Base-by-base conservation (phyloP, 2,113 vertebrate species). In the Eptesicus fuscus region DNA sequence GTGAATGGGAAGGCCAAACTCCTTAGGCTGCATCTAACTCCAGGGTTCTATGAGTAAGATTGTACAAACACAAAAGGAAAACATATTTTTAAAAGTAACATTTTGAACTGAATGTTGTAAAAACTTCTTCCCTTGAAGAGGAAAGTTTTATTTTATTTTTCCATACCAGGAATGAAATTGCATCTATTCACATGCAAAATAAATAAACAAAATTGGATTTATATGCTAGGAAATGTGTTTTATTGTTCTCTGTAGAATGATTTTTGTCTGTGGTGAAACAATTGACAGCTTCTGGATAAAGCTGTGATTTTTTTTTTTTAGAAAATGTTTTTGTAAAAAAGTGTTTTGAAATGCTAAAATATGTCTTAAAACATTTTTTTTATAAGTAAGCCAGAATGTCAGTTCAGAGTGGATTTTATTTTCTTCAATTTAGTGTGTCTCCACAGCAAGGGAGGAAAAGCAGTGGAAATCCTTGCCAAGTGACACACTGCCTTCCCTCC, bases 391-490 rank as follows among this genome's bases (percentile, higher is more conserved):
- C 18, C 25, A 93, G 61, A 74, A 1, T 88, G 32, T 71, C 59
- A 67, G 6, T 86, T 89, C 18, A 40, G 23, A 73, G n/a, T 74
- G 51, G 18, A 56, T 93, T 87, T 95, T 79, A 25, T 78, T 93
- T 93, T 95, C 74, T 94, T 93, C 94, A 56, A 74, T 37, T 91
- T 97, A 82, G 77, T 85, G 63, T 56, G n/a, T 23, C 83, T 91
- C 61, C 80, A 90, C 22, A 95, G 10, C 47, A 47, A 77, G 28
- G 37, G 28, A 53, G 22, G 69, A 92, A 76, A 70, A 77, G 23
- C 47, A 74, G 14, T 73, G n/a, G 74, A 90, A 85, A 51, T 20
- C 1, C 53, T 88, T 93, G 88, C 90, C 91, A 96, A 94, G 47
- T 74, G 88, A 88, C 17, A 40, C 8, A 22, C 14, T 32, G 28